phyloP scores from a whole-genome alignment of 2,888 invertebrate genomes.

The Chromoteleia sp. region DNA sequence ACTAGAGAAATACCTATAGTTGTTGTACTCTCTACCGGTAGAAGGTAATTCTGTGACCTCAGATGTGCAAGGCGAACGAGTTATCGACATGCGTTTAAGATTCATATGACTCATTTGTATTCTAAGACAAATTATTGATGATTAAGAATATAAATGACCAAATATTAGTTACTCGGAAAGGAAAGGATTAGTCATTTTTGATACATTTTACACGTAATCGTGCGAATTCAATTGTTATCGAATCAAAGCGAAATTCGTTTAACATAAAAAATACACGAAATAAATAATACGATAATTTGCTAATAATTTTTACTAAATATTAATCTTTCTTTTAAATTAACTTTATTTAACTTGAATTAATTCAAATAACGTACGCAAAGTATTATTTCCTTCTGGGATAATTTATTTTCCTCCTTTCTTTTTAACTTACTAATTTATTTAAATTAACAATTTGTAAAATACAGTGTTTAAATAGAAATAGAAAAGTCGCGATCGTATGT shows the following conservation, averaged over 20 bases:
- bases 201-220: too few species aligned
- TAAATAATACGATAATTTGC: too few species aligned
- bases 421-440: background rate
- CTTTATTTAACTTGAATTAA: too few species aligned
- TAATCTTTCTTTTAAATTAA: too few species aligned
- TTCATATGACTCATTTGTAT: slow-evolving; percentile 44
- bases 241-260: too few species aligned
- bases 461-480: background rate
- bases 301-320: too few species aligned
- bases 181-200: slow-evolving; percentile 25
- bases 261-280: too few species aligned
- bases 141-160: slow-evolving; percentile 44
- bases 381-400: too few species aligned
- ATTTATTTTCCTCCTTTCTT: too few species aligned
- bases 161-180: slow-evolving; percentile 29
- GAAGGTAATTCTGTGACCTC: slow-evolving; percentile 59
- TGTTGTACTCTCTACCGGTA: slow-evolving; percentile 37
- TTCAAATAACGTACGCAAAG: too few species aligned
- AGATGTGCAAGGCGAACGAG: slow-evolving; percentile 58
- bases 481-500: slow-evolving; percentile 4
- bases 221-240: too few species aligned
- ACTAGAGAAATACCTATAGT: slow-evolving; percentile 20
- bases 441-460: slow-evolving; percentile 2
- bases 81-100: slow-evolving; percentile 39
- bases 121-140: slow-evolving; percentile 40